phyloP scores from a whole-genome alignment of 2,888 invertebrate species.

The Charanyca ferruginea region DNA sequence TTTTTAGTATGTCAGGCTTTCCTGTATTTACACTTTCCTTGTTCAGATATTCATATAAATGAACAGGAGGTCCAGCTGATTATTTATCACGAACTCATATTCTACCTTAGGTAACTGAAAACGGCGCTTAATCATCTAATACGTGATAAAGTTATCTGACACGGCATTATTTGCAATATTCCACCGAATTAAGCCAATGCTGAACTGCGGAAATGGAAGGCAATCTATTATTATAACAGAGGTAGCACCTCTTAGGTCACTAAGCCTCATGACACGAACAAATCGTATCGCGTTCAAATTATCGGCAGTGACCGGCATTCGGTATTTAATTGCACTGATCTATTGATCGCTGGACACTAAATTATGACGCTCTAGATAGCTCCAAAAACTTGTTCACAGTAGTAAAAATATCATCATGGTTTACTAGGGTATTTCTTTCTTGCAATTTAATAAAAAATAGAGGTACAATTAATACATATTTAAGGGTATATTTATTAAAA shows the following conservation, averaged over 20 bases:
- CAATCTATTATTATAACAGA: slow-evolving; percentile 29
- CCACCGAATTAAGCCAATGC: slow-evolving; percentile 22
- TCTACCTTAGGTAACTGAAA: slow-evolving; percentile 17
- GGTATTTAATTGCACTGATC: slow-evolving; percentile 52
- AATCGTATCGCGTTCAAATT: slow-evolving; percentile 39
- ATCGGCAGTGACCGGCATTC: slow-evolving; percentile 13
- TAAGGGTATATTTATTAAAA: background rate
- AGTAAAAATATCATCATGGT: slow-evolving; percentile 23
- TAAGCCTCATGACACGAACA: slow-evolving; percentile 30
- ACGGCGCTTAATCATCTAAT: slow-evolving; percentile 15
- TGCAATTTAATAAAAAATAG: background rate
- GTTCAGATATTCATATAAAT: slow-evolving; percentile 26
- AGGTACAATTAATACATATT: too few species aligned
- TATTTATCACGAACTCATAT: slow-evolving; percentile 1
- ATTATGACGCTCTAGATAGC: slow-evolving; percentile 42
- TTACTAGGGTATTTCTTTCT: background rate
- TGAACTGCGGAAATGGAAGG: slow-evolving; percentile 30
- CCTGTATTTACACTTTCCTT: slow-evolving; percentile 12
- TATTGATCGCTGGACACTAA: slow-evolving; percentile 44
- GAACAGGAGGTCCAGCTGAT: background rate
- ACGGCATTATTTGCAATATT: slow-evolving; percentile 19
- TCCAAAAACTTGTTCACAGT: slow-evolving; percentile 40
- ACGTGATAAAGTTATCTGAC: slow-evolving; percentile 22
- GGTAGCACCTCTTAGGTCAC: slow-evolving; percentile 23
- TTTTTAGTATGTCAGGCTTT: slow-evolving; percentile 4